Percentiles rank a stretch among this genome's conserved stretches.
phyloP scores from a whole-genome alignment of 2,113 vertebrate genomes.

The Romanogobio albipinnatus region DNA sequence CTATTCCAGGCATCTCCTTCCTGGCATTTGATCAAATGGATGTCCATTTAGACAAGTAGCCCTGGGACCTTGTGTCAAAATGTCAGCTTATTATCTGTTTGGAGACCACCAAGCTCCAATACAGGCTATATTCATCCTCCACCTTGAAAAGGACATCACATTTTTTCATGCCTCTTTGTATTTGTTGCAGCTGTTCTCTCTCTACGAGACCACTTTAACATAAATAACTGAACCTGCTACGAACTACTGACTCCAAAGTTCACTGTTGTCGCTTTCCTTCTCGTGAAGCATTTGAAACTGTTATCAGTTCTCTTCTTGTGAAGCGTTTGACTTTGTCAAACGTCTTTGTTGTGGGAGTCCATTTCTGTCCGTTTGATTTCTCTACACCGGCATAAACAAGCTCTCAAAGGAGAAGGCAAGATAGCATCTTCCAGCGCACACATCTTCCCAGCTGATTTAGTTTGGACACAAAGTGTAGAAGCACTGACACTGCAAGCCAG shows the following conservation, averaged over 20 bases:
- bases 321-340: not conserved
- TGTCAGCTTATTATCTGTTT: conserved; percentile 61
- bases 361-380: conserved; percentile 6
- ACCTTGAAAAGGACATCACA: conserved; percentile 40
- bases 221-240: conserved; percentile 1
- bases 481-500: conserved; percentile 31
- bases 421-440: not conserved
- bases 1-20: conserved; percentile 54
- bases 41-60: conserved; percentile 56
- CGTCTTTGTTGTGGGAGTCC: conserved; percentile 4
- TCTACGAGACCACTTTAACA: not conserved
- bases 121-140: conserved; percentile 47
- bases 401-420: conserved; percentile 1
- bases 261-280: not conserved
- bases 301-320: not conserved
- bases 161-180: not conserved
- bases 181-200: not conserved
- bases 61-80: conserved; percentile 59
- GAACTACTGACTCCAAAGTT: not conserved
- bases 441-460: conserved; percentile 34
- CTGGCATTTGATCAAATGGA: conserved; percentile 60
- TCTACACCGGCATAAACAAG: conserved; percentile 10
- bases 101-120: conserved; percentile 48
- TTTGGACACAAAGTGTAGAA: conserved; percentile 31
- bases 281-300: not conserved